Evolutionary conservation across 2,888 invertebrate species (phyloP), one percentile per base, ranked within the genome.

Genomic region (Seira musarum): DNA sequence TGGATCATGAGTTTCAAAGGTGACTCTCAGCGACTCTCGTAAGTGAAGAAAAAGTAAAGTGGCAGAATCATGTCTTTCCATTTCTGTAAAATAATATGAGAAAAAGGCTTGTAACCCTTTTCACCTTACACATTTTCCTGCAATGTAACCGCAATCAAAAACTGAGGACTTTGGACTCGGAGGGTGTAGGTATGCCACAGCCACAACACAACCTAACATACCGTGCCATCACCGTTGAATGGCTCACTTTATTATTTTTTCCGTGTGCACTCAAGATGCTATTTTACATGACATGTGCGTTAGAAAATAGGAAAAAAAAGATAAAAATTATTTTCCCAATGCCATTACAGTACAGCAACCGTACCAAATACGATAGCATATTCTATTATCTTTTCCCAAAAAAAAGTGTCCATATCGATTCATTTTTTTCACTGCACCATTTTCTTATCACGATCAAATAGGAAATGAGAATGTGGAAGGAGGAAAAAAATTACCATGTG

Each of bases 1-100:
- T 70, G 61, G 35, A 22, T 68, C 25, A 30, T 30, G 70, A 21
- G 35, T 70, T 61, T 30, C 61, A 70, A 61, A 70, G 70, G 61
- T 70, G 70, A 70, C 60, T 60, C 60, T 60, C 22, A 60, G 60
- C 3, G 49, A 49, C 17, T 49, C 49, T n/a, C 15, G 3, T n/a
- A 8, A 8, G 49, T 3, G 61, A 61, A 61, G 60, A 30, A 21
- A 19, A 30, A 30, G 69, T 57, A 69, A 69, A 69, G 69, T 70
- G 70, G 17, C 61, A 40, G 40, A 70, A 61, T 61, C 61, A 22
- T 40, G 24, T 40, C 21, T 60, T 60, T 60, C 10, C 1, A 6
- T 60, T 60, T 60, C 13, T 22, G 8, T 19, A 21, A 2, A 3
- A 60, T 21, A 60, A 22, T 60, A 21, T 21, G 21, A 60, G 21